These are phyloP conservation scores for Strigamia crassipes DNA, from an alignment of 2,888 invertebrate genomes.

Conservation along the genomic window DNA sequence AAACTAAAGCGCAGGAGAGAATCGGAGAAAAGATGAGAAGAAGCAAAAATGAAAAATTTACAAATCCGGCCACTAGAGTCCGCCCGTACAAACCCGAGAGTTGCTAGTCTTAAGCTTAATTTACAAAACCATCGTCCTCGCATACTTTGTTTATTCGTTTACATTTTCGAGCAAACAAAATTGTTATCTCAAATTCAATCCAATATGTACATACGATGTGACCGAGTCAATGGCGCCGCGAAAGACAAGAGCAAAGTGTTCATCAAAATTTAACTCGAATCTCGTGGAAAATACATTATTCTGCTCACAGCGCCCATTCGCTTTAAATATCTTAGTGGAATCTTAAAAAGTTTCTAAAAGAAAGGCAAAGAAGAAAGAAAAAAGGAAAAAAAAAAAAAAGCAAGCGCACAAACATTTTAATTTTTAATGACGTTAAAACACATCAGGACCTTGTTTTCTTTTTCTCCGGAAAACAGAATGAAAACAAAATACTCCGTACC, in stretches of 20 bases:
- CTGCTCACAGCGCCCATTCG: not conserved
- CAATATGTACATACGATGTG: conserved; percentile 5
- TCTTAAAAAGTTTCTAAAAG: conserved; percentile 31
- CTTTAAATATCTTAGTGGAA: conserved; percentile 34
- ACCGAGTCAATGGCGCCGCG: conserved; percentile 2
- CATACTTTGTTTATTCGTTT: not conserved
- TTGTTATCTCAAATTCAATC: conserved; percentile 1
- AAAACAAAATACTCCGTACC: not conserved
- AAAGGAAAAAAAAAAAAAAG: not conserved
- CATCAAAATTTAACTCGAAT: conserved; percentile 12
- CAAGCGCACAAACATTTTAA: conserved; percentile 24
- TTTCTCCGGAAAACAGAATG: not conserved
- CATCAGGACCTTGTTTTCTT: not conserved
- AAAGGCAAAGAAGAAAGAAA: not conserved
- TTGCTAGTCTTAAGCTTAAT: not conserved
- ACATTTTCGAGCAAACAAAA: not conserved
- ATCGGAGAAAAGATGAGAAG: not conserved
- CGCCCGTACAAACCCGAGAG: not conserved
- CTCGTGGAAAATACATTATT: conserved; percentile 23
- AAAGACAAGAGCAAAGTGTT: conserved; percentile 35
- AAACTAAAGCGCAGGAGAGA: not conserved
- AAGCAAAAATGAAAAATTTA: not conserved
- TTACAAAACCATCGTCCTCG: too few relatives aligned
- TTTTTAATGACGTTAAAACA: not conserved
- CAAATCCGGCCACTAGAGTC: not conserved